Percentiles rank a stretch among this genome's conserved stretches.
Evolutionary conservation across 2,888 invertebrate genomes (phyloP).

Genomic region (Macroteleia sp.): DNA sequence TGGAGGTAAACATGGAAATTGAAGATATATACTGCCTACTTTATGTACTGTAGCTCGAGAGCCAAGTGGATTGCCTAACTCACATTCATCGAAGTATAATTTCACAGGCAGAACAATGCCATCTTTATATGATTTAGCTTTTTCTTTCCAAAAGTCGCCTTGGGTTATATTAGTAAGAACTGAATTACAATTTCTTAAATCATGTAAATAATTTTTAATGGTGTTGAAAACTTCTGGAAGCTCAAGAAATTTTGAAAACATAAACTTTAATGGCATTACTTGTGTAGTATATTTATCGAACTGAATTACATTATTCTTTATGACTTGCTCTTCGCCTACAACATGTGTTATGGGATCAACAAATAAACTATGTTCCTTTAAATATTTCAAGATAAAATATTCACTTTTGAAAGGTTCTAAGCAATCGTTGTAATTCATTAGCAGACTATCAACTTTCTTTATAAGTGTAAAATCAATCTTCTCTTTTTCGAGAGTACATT

Average conservation of each 20-base stretch:
- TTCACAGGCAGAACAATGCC: too few species aligned
- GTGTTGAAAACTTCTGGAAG: constrained; percentile 31
- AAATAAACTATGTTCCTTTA: neutral
- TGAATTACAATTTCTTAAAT: constrained; percentile 15
- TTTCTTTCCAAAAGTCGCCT: constrained; percentile 30
- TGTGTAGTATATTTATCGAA: constrained; percentile 12
- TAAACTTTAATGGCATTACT: constrained; percentile 33
- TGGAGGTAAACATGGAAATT: constrained; percentile 45
- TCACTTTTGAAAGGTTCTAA: neutral
- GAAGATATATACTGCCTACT: constrained; percentile 39
- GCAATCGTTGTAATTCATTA: neutral
- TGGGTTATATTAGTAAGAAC: constrained; percentile 34
- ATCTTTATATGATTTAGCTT: too few species aligned
- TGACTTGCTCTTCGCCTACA: neutral
- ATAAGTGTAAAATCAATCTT: too few species aligned
- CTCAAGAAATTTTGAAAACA: constrained; percentile 39
- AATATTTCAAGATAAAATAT: neutral
- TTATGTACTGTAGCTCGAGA: constrained; percentile 40
- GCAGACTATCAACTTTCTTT: too few species aligned
- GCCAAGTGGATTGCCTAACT: constrained; percentile 54
- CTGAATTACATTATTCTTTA: constrained; percentile 7
- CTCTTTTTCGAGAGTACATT: too few species aligned
- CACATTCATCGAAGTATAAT: constrained; percentile 57
- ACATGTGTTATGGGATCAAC: neutral
- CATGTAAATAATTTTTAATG: constrained; percentile 17